Base-by-base conservation (phyloP, 2,888 invertebrate species). In the Caenorhabditis afra region DNA sequence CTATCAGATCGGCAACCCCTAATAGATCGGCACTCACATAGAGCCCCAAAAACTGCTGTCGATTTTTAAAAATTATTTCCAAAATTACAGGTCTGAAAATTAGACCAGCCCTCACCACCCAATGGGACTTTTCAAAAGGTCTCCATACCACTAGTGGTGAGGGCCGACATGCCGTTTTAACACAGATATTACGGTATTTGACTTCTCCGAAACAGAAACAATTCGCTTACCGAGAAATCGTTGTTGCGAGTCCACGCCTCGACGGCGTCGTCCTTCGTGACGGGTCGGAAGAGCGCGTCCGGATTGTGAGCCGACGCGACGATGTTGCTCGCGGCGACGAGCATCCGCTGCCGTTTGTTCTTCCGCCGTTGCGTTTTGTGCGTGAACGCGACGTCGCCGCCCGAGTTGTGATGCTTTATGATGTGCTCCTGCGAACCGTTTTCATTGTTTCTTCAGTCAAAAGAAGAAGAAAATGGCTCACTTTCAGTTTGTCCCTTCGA, bases 291-390 rank as follows among this genome's bases (percentile, higher is more conserved):
- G 55, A 83, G 29, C 4, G 78, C 66, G 20, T 84, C 75, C 29
- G 74, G 57, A 67, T 58, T 50, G 16, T 61, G 47, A 14, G 29
- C 14, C n/a, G 39, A 18, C 35, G 16, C 47, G 53, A 68, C 64
- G 14, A 79, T 49, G 58, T 50, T 68, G 14, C 41, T 66, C 8
- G 73, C 70, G 5, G 85, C 83, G 11, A 87, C 89, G 58, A 88
- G 61, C 79, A 88, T 87, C 39, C 85, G 74, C 44, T 87, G 87
- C 77, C 64, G 90, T 81, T 74, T 91, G 87, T 82, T 85, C 66
- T n/a, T 95, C 95, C 76, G 95, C 94, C 82, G 96, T 91, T 8
- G 95, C 95, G 78, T 96, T 92, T 82, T 96, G 57, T 77, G 83
- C 16, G 87, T 82, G 10, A 85, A 81, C 22, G 86, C 82, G 10